Percentiles rank a stretch among this genome's conserved stretches.
These are phyloP conservation scores for Prosapia bicincta DNA, from an alignment of 2,888 invertebrate genomes.

Conservation along the genomic window DNA sequence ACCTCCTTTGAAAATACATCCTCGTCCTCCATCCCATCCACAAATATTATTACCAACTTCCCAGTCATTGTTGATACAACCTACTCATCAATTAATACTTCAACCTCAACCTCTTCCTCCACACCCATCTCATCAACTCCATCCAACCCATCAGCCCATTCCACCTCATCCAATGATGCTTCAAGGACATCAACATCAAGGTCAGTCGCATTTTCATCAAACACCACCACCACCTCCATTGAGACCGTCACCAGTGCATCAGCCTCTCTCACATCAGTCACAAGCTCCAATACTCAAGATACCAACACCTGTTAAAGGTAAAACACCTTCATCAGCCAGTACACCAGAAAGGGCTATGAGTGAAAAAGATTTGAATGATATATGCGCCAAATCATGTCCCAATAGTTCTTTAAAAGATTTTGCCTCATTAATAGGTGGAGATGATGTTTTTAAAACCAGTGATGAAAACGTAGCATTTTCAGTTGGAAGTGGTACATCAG, in stretches of 20 bases:
- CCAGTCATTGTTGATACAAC: not conserved
- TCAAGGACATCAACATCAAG: not conserved
- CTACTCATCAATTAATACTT: conserved; percentile 4
- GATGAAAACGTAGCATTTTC: not conserved
- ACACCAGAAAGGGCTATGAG: conserved; percentile 42
- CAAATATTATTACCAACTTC: not conserved
- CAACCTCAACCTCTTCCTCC: conserved; percentile 17
- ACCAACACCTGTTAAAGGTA: conserved; percentile 4
- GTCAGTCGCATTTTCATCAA: conserved; percentile 42
- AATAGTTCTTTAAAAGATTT: conserved; percentile 55
- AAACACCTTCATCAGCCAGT: not conserved
- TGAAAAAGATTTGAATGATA: conserved; percentile 50
- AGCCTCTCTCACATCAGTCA: not conserved
- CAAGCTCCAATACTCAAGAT: conserved; percentile 26
- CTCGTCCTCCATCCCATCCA: not conserved
- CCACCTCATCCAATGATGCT: not conserved
- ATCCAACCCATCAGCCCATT: not conserved
- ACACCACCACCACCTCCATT: conserved; percentile 13
- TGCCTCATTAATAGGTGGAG: conserved; percentile 47
- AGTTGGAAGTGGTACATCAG: conserved; percentile 3
- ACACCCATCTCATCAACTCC: not conserved
- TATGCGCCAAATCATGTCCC: conserved; percentile 47
- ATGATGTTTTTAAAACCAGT: conserved; percentile 30
- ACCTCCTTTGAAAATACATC: not conserved
- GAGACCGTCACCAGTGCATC: too few species aligned